Base-by-base conservation (phyloP, 2,797 vertebrate species). In the Chelidonichthys spinosus region DNA sequence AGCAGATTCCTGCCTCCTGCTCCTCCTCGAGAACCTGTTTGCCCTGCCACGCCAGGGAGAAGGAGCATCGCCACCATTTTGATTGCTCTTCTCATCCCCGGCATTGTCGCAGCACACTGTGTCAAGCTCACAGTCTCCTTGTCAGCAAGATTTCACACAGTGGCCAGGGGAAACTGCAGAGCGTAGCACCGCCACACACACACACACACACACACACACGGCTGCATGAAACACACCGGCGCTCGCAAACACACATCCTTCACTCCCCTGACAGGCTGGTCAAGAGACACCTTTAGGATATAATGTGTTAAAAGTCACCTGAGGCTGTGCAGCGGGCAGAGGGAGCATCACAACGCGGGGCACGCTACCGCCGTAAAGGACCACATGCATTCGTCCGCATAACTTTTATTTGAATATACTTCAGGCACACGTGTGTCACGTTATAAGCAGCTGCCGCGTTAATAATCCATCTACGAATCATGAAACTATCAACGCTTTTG, bases 141-240 rank as follows among this genome's bases (percentile, higher is more conserved):
- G 95, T 95, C 95, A 95, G 95, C 94, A 93, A 94, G 92, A 95
- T 95, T 94, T 92, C 93, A 93, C 93, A 92, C 93, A 90, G 92
- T 92, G 92, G 89, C 91, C 91, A 86, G 92, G 90, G 90, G 89
- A 91, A 25, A 87, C 92, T 92, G 92, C 93, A 94, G 93, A 92
- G 89, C 83, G 52, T 69, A 63, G 86, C 88, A 91, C 78, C 76
- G 63, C 55, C 79, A 47, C 46, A n/a, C 15, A n/a, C 46, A 46
- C 47, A 25, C 47, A 25, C 47, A 25, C 50, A 52, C 63, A 52
- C 74, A 69, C 75, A 66, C 63, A 68, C 55, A 63, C 70, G 50
- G 40, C 43, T 35, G 39, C 47, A 43, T 25, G 14, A 33, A 39
- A 72, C 76, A 87, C 77, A 68, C 80, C 32, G 71, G 40, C 68